A percentile compares a stretch with the other conserved stretches of the same genome.
Evolutionary conservation across 2,888 invertebrate species (phyloP).

Genomic region (Caenorhabditis sinica): DNA sequence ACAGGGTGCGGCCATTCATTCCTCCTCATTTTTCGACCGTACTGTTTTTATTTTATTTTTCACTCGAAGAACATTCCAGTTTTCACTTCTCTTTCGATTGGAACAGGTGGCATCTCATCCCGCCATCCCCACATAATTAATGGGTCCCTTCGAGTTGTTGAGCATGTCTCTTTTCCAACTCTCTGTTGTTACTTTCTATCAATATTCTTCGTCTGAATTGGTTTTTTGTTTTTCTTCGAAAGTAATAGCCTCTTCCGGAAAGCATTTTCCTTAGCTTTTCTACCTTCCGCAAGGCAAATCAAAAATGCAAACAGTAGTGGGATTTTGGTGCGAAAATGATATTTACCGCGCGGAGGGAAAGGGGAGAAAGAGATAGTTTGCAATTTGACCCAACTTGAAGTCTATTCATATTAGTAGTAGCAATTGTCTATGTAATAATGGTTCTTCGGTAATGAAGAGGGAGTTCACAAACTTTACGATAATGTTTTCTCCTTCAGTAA

Average conservation of each 20-base stretch:
- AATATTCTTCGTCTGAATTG: background rate
- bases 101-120: constrained; percentile 57
- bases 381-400: constrained; percentile 25
- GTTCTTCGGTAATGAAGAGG: constrained; percentile 23
- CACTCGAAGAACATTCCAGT: background rate
- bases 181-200: constrained; percentile 45
- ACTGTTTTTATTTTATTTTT: constrained; percentile 22
- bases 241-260: background rate
- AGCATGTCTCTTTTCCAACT: constrained; percentile 49
- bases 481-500: constrained; percentile 46
- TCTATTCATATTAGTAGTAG: constrained; percentile 7
- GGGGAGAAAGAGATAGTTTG: constrained; percentile 20
- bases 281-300: constrained; percentile 23
- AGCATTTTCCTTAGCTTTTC: background rate
- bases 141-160: constrained; percentile 47
- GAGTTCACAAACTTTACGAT: background rate
- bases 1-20: constrained; percentile 42
- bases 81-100: constrained; percentile 7
- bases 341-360: constrained; percentile 32
- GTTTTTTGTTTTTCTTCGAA: background rate
- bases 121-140: constrained; percentile 54
- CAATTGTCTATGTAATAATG: constrained; percentile 12
- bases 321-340: constrained; percentile 13
- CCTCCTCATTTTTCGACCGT: constrained; percentile 3
- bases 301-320: constrained; percentile 37